Evolutionary conservation across 2,888 invertebrate genomes (phyloP).

Genomic region (Drosophila hamatofila): DNA sequence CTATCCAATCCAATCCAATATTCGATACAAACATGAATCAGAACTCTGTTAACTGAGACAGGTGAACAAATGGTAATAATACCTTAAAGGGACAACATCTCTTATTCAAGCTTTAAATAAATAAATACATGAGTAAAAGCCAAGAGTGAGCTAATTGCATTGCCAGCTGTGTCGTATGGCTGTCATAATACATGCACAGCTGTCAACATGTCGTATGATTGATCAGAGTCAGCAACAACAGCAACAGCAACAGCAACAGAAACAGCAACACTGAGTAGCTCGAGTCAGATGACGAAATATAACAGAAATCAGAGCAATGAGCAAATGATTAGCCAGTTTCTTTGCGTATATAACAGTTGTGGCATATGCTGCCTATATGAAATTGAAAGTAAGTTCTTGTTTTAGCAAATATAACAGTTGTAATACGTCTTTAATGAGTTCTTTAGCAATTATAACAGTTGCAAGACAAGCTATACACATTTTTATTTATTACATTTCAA

Average conservation of each 20-base stretch:
- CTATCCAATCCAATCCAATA: slow-evolving; percentile 12
- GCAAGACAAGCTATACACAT: not conserved
- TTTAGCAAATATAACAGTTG: not conserved
- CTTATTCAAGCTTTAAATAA: not conserved
- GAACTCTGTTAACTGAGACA: not conserved
- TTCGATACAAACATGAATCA: not conserved
- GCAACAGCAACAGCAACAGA: no score
- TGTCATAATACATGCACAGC: slow-evolving; percentile 8
- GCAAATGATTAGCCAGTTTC: not conserved
- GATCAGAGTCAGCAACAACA: slow-evolving; percentile 3
- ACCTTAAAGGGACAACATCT: not conserved
- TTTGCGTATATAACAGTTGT: not conserved
- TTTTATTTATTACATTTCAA: not conserved
- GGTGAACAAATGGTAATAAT: not conserved
- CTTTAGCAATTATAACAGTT: not conserved
- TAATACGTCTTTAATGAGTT: not conserved
- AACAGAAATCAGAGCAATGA: slow-evolving; percentile 11
- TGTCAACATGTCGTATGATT: slow-evolving; percentile 38
- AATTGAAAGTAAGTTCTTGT: no score
- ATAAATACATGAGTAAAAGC: not conserved
- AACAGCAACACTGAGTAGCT: not conserved
- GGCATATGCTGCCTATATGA: not conserved
- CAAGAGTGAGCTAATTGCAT: slow-evolving; percentile 5
- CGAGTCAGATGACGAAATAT: slow-evolving; percentile 19
- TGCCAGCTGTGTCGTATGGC: slow-evolving; percentile 15